A percentile compares a stretch with the other conserved stretches of the same genome.
Evolutionary conservation across 2,113 vertebrate species (phyloP).

Genomic region (Scomber japonicus): DNA sequence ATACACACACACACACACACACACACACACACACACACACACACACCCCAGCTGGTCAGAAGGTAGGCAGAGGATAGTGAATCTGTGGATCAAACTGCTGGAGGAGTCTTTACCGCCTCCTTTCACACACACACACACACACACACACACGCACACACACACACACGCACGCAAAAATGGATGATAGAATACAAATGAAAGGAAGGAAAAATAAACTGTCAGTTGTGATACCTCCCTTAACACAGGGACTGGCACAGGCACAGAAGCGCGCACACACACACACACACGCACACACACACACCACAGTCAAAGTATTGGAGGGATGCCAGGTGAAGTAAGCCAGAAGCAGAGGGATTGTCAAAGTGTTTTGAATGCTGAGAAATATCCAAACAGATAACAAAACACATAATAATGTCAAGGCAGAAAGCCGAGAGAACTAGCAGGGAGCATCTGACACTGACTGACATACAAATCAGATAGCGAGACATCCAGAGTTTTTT

Average conservation of each 20-base stretch:
- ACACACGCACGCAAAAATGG: conserved; percentile 28
- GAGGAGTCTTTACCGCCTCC: conserved; percentile 39
- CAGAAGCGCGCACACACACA: conserved; percentile 15
- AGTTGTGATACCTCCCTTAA: conserved; percentile 49
- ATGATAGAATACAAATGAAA: conserved; percentile 57
- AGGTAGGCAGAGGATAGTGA: conserved; percentile 48
- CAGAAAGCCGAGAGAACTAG: conserved; percentile 32
- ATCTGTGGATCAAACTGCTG: conserved; percentile 56
- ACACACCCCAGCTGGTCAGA: conserved; percentile 43
- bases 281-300: conserved; percentile 28
- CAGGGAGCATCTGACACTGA: conserved; percentile 40
- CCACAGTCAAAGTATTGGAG: conserved; percentile 52
- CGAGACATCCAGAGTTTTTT: conserved; percentile 28
- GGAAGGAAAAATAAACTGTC: conserved; percentile 57
- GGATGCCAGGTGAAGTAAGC: conserved; percentile 57
- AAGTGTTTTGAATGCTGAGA: conserved; percentile 60
- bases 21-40: conserved; percentile 32
- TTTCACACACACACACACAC: conserved; percentile 43
- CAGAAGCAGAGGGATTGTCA: conserved; percentile 60
- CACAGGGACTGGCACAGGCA: conserved; percentile 34
- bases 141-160: conserved; percentile 37
- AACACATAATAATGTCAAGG: conserved; percentile 35
- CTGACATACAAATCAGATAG: conserved; percentile 45
- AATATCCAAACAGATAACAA: conserved; percentile 57
- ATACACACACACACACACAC: conserved; percentile 10